Evolutionary conservation across 2,113 vertebrate species (phyloP), one percentile per base, ranked within the genome.

Genomic region (Paradisaea rubra): DNA sequence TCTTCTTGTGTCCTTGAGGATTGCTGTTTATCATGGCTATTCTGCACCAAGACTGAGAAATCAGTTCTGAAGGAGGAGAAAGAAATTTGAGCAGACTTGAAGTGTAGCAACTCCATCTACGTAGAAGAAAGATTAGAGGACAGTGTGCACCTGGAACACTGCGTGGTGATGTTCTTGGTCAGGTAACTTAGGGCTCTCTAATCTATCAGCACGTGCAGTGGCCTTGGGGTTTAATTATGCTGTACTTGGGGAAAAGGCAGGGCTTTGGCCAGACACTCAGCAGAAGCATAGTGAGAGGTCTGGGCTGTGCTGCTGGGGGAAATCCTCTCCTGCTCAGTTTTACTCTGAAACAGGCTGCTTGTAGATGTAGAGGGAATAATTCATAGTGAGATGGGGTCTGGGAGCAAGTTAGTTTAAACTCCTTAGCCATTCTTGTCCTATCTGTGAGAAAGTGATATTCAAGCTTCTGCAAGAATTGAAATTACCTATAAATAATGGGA

Each of bases 401-500:
- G 49, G 31, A 86, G 60, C 20, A 90, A 86, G 57, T 16, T 14
- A 33, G 21, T 68, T 83, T 73, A 52, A 89, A 88, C 60, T 81
- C 52, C 22, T 27, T 31, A 72, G 56, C 59, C 56, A 2, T 91
- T 93, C 52, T 71, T 90, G 31, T 49, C 60, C 61, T 83, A 10
- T 50, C 33, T 52, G 21, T 76, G 59, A 87, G 79, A 91, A 91
- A 85, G 39, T 64, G 70, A 20, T 91, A 86, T 27, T 79, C 37
- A 81, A 57, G 50, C 42, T 91, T 88, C 73, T 96, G 56, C 77
- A 93, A 81, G 76, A 86, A 66, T 50, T 91, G 72, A 86, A 91
- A 81, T 92, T 84, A 81, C 72, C 72, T 93, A 90, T 88, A 94
- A 95, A 92, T 95, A 91, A 90, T 45, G 52, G 49, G 72, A 31